These are phyloP conservation scores for Lepidochrysops patricia DNA, from an alignment of 2,888 invertebrate genomes.

Conservation along the genomic window DNA sequence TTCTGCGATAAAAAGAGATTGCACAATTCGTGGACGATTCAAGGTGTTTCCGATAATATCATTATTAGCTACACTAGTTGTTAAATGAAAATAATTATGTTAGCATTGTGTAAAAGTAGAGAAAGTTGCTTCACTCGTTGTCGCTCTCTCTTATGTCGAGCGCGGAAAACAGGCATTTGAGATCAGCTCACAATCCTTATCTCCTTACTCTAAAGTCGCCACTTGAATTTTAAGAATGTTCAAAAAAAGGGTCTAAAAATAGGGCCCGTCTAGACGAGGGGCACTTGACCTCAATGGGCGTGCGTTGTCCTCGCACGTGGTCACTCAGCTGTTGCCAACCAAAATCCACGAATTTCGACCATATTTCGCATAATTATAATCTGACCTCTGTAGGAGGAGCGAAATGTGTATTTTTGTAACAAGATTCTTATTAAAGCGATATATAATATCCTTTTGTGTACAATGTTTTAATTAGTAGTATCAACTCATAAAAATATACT, in stretches of 20 bases:
- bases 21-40: conserved; percentile 20
- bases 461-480: too few species aligned
- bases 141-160: background rate
- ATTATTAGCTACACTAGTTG: background rate
- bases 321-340: conserved; percentile 42
- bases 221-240: background rate
- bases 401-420: too few species aligned
- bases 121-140: background rate
- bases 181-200: too few species aligned
- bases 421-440: too few species aligned
- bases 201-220: too few species aligned
- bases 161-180: background rate
- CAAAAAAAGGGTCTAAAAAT: background rate
- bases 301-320: conserved; percentile 60
- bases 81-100: background rate
- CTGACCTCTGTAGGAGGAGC: background rate
- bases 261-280: conserved; percentile 37
- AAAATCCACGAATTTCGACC: background rate
- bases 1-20: conserved; percentile 21
- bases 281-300: conserved; percentile 54
- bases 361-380: background rate
- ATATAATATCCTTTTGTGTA: too few species aligned
- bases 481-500: too few species aligned
- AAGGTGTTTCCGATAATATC: background rate
- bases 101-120: background rate